phyloP scores from a whole-genome alignment of 92 coral and sea anemone genomes.

The Phymanthus crucifer region DNA sequence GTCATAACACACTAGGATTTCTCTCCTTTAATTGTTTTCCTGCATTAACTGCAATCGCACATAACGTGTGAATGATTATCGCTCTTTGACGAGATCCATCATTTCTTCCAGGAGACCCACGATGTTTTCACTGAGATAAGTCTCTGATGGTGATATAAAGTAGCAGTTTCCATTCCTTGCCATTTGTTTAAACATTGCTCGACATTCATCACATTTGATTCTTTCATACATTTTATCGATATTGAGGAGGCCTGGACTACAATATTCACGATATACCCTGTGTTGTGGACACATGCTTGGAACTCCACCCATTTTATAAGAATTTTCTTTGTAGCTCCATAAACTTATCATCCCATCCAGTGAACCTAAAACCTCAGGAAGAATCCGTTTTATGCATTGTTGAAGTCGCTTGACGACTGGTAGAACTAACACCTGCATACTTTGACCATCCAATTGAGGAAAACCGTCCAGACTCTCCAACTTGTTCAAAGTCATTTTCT shows the following conservation, averaged over 20 bases:
- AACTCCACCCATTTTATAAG: background rate
- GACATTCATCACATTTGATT: background rate
- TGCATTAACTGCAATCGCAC: no score
- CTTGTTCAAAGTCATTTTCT: conserved; percentile 2
- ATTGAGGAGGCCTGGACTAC: no score
- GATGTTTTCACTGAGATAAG: background rate
- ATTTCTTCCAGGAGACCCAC: background rate
- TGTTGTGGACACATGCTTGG: background rate
- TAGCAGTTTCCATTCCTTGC: background rate
- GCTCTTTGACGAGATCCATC: background rate
- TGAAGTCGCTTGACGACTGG: background rate
- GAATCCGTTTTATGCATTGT: background rate
- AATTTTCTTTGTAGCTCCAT: background rate
- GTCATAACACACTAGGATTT: no score
- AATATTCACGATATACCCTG: background rate
- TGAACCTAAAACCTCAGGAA: background rate
- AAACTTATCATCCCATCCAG: background rate
- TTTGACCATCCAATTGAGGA: background rate
- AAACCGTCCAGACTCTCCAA: background rate
- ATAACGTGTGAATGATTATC: no score
- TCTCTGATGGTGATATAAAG: background rate
- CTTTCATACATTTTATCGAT: background rate
- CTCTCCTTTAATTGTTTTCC: no score
- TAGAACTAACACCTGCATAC: background rate
- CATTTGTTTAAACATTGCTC: background rate